These are phyloP conservation scores for Typhlomys cinereus DNA, from an alignment of 2,113 vertebrate genomes.

Conservation along the genomic window DNA sequence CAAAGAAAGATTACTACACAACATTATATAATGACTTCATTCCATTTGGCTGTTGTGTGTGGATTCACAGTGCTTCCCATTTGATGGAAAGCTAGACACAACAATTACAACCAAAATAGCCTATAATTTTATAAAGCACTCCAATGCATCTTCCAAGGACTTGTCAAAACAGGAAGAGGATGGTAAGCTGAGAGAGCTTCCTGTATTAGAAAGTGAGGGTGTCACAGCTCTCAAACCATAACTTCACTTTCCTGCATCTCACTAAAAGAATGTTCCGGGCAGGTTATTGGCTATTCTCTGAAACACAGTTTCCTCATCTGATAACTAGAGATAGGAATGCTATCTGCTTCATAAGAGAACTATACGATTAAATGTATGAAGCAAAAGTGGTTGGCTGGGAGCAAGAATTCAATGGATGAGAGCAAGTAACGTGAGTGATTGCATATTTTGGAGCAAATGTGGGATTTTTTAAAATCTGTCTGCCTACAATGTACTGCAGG, in stretches of 20 bases:
- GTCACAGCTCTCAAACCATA: not conserved
- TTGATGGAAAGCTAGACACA: conserved; percentile 1
- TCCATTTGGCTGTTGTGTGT: not conserved
- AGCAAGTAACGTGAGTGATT: not conserved
- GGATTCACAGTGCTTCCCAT: not conserved
- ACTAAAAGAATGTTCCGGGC: not conserved
- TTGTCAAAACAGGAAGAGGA: not conserved
- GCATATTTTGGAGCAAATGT: conserved; percentile 17
- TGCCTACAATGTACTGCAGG: not conserved
- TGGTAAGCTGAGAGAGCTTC: not conserved
- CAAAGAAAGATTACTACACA: not conserved
- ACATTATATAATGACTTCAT: not conserved
- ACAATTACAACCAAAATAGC: not conserved
- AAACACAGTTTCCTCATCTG: not conserved
- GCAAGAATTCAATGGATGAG: not conserved
- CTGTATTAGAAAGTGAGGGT: not conserved
- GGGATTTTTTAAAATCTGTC: not conserved
- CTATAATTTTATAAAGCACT: not conserved
- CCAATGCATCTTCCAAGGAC: not conserved
- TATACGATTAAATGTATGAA: not conserved
- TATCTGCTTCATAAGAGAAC: not conserved
- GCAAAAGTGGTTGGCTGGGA: not conserved
- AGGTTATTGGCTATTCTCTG: not conserved
- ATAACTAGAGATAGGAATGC: not conserved
- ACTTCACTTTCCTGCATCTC: not conserved